A percentile compares a stretch with the other conserved stretches of the same genome.
phyloP scores from a whole-genome alignment of 2,113 vertebrate genomes.

The Melanocharis versteri region DNA sequence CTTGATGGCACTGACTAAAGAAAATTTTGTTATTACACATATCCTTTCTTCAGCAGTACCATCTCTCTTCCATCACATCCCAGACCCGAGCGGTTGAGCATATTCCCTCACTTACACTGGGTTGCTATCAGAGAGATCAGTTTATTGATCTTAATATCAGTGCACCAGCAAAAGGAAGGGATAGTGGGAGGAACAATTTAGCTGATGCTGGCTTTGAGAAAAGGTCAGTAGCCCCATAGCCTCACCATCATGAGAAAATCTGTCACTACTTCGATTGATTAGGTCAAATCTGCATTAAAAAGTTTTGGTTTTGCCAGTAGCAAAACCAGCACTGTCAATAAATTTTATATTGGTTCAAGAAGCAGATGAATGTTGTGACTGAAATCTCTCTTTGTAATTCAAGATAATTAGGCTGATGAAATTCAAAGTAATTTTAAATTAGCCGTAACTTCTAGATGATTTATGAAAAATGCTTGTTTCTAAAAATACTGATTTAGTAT shows the following conservation, averaged over 20 bases:
- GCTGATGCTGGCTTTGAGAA: background rate
- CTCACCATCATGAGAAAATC: background rate
- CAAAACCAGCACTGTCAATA: background rate
- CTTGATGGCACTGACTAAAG: background rate
- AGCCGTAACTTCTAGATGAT: background rate
- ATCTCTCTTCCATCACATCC: background rate
- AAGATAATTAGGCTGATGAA: background rate
- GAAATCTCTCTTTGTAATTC: background rate
- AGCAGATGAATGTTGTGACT: background rate
- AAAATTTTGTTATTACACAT: background rate
- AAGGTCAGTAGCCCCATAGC: background rate
- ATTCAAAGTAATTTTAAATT: background rate
- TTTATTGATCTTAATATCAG: background rate
- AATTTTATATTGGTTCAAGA: background rate
- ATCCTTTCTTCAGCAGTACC: background rate
- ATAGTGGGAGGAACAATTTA: background rate
- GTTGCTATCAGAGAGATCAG: background rate
- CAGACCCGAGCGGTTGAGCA: accelerated
- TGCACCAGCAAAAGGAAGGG: background rate
- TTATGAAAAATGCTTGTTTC: background rate
- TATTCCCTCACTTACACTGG: background rate
- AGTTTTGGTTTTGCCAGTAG: background rate
- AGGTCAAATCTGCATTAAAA: background rate
- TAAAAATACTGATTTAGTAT: background rate
- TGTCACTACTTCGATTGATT: background rate